Base-by-base conservation (phyloP, 2,888 invertebrate species). In the Stenolophus ochropezus region DNA sequence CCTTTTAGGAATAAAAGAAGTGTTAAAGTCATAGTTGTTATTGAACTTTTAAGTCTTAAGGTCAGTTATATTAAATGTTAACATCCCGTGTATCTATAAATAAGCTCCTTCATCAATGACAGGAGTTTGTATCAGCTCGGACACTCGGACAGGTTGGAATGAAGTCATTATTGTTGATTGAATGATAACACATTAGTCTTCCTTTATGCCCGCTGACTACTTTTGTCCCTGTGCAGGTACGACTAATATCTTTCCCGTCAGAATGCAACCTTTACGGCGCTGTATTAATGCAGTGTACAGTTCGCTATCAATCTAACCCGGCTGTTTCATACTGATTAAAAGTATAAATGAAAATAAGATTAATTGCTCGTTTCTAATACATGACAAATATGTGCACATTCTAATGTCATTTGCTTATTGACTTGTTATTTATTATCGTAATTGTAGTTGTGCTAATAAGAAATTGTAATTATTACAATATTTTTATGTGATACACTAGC, bases 181-280 rank as follows among this genome's bases (percentile, higher is more conserved):
- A 79, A 79, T 79, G 79, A 79, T 71, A 79, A 53, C 18, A 33
- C 71, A 79, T 79, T 71, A 51, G 79, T 79, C 79, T 71, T 79
- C 51, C n/a, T 79, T 79, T 79, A 18, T 79, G 8, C 56, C 18
- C 18, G 5, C 2, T 18, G 33, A 69, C 33, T 42, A 69, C 69
- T 69, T 42, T 69, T 69, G 69, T 69, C 33, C 33, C 11, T 69
- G 69, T 20, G 69, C 33, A 69, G 42, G 42, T 69, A 69, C 33
- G 33, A 42, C 33, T 42, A 42, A 42, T 42, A 42, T 42, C 33
- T 42, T 42, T 42, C 33, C 6, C 33, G 33, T 42, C 33, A 42
- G 33, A 42, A 42, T 42, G 33, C 11, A 42, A 42, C 33, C 33
- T 42, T 42, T 42, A 42, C 33, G 11, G 33, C 11, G 33, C 33